Conservation (phyloP, 1,140 invertebrate species). For the Myzus persicae region DNA sequence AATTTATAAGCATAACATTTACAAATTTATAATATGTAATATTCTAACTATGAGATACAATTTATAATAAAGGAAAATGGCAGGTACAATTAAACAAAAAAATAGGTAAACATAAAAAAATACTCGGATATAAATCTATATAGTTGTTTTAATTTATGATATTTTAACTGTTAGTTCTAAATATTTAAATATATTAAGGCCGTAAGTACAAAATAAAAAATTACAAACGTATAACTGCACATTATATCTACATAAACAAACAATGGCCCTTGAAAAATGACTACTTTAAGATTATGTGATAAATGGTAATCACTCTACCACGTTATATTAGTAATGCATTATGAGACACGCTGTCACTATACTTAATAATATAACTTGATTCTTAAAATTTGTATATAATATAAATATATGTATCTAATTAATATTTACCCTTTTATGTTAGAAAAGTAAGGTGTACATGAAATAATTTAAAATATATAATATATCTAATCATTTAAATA, state of each 20-base stretch:
- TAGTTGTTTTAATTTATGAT: neutral
- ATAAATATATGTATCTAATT: neutral
- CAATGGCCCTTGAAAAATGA: neutral
- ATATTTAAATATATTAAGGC: neutral
- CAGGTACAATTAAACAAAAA: neutral
- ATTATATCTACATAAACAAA: neutral
- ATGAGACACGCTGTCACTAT: neutral
- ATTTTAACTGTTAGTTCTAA: neutral
- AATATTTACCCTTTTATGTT: constrained; percentile 5
- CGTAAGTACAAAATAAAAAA: constrained; percentile 30
- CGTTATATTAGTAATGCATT: neutral
- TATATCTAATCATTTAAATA: neutral
- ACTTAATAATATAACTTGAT: neutral
- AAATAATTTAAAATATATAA: neutral
- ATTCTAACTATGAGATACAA: neutral
- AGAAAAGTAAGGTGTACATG: neutral
- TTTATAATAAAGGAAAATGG: neutral
- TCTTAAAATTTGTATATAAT: neutral
- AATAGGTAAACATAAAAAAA: neutral
- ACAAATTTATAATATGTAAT: neutral
- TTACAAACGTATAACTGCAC: neutral
- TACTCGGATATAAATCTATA: neutral
- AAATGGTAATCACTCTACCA: neutral
- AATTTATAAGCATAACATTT: neutral
- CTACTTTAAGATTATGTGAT: neutral